Evolutionary conservation across 2,113 vertebrate species (phyloP).

Genomic region (Dipodomys spectabilis): DNA sequence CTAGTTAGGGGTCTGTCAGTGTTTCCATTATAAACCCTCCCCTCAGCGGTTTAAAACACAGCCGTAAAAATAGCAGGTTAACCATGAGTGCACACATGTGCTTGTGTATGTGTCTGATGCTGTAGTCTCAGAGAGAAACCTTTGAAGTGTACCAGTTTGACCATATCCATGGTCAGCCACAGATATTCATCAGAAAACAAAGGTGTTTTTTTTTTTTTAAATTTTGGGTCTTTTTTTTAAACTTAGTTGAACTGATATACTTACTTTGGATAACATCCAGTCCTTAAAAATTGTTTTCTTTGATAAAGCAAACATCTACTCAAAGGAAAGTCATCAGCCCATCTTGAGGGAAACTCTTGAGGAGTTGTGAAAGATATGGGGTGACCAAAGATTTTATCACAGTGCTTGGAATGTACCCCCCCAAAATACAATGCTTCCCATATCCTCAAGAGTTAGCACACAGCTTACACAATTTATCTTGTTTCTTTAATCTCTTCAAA

Average conservation of each 20-base stretch:
- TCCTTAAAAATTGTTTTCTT: constrained; percentile 4
- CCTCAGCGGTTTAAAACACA: constrained; percentile 66
- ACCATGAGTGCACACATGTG: too few species aligned
- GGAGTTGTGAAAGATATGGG: background rate
- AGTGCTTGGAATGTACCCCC: background rate
- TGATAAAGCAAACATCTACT: constrained; percentile 7
- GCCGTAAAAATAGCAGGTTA: constrained; percentile 44
- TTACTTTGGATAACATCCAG: background rate
- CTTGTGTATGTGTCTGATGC: background rate
- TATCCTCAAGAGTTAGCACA: background rate
- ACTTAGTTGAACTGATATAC: background rate
- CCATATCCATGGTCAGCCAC: background rate
- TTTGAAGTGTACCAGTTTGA: background rate
- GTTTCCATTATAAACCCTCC: constrained; percentile 77
- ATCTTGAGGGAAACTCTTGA: background rate
- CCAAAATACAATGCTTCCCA: background rate
- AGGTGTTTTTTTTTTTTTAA: constrained; percentile 9
- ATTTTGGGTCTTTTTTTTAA: background rate
- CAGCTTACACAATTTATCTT: background rate
- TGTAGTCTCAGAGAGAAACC: background rate
- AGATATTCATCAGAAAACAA: constrained; percentile 34
- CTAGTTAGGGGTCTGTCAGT: constrained; percentile 52
- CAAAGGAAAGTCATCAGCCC: background rate
- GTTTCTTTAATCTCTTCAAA: constrained; percentile 62
- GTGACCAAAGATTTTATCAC: background rate